Evolutionary conservation across 2,888 invertebrate genomes (phyloP).

Genomic region (Amiota mariae): DNA sequence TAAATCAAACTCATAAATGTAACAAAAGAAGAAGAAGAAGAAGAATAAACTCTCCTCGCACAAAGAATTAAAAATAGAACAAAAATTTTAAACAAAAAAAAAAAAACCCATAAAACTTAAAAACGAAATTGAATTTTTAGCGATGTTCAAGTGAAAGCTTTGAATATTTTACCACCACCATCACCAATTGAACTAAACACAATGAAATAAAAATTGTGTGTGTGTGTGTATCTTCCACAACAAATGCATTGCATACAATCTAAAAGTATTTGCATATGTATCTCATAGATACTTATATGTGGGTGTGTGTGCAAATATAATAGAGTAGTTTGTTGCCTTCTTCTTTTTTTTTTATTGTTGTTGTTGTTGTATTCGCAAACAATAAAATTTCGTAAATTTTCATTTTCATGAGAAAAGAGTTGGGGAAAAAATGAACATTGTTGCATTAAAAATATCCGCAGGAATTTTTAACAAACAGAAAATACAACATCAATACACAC

Average conservation of each 20-base stretch:
- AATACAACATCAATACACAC: too few species aligned
- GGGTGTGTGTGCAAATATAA: background rate
- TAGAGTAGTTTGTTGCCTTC: background rate
- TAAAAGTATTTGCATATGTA: background rate
- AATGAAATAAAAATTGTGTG: too few species aligned
- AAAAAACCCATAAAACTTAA: too few species aligned
- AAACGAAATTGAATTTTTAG: too few species aligned
- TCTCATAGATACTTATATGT: background rate
- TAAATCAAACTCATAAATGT: conserved; percentile 57
- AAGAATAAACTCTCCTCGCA: too few species aligned
- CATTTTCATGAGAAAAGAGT: conserved; percentile 46
- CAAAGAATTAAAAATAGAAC: too few species aligned
- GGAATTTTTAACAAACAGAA: conserved; percentile 33
- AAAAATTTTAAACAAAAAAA: too few species aligned
- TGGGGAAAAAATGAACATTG: conserved; percentile 48
- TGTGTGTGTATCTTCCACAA: too few species aligned
- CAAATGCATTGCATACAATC: too few species aligned
- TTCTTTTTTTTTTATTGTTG: conserved; percentile 1
- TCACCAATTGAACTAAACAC: too few species aligned
- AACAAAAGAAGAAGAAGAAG: background rate
- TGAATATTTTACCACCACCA: background rate
- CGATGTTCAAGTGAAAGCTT: too few species aligned
- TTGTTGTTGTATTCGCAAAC: conserved; percentile 1
- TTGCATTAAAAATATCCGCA: conserved; percentile 59
- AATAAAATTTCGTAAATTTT: conserved; percentile 48